phyloP scores from a whole-genome alignment of 2,888 invertebrate genomes.

The Tubulanus polymorphus region DNA sequence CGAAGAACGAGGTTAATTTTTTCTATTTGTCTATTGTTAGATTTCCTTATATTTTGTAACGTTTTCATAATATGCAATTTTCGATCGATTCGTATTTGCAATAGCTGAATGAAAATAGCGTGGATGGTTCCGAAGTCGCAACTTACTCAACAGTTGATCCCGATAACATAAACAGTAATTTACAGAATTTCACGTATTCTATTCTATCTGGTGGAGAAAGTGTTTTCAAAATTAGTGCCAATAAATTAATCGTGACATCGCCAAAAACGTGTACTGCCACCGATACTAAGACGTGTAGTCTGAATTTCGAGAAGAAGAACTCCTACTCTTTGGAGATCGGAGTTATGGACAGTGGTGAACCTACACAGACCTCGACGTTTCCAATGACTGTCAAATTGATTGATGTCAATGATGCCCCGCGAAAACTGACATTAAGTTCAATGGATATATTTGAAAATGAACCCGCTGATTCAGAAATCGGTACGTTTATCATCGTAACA shows the following conservation, averaged over 20 bases:
- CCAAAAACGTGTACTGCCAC: background rate
- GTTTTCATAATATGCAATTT: too few relatives aligned
- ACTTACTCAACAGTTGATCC: conserved; percentile 23
- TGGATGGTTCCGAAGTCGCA: conserved; percentile 21
- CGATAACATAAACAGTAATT: conserved; percentile 18
- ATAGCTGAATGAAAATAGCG: conserved; percentile 27
- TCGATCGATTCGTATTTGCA: too few relatives aligned
- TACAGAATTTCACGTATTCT: conserved; percentile 25
- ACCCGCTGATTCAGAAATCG: background rate
- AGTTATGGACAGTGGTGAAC: conserved; percentile 22
- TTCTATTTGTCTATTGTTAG: too few relatives aligned
- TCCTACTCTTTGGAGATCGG: conserved; percentile 12
- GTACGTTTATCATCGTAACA: background rate
- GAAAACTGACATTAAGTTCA: background rate
- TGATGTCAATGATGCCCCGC: conserved; percentile 29
- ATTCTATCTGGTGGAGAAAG: conserved; percentile 22
- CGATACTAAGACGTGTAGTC: conserved; percentile 12
- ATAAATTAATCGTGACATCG: conserved; percentile 18
- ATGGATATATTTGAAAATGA: background rate
- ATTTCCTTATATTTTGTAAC: too few relatives aligned
- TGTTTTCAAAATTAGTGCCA: conserved; percentile 21
- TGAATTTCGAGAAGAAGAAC: conserved; percentile 20
- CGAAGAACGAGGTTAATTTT: conserved; percentile 21
- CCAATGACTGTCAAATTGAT: conserved; percentile 17
- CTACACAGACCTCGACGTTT: conserved; percentile 18